Percentiles rank a stretch among this genome's conserved stretches.
Evolutionary conservation across 2,113 vertebrate species (phyloP).

Genomic region (Chionodraco myersi): DNA sequence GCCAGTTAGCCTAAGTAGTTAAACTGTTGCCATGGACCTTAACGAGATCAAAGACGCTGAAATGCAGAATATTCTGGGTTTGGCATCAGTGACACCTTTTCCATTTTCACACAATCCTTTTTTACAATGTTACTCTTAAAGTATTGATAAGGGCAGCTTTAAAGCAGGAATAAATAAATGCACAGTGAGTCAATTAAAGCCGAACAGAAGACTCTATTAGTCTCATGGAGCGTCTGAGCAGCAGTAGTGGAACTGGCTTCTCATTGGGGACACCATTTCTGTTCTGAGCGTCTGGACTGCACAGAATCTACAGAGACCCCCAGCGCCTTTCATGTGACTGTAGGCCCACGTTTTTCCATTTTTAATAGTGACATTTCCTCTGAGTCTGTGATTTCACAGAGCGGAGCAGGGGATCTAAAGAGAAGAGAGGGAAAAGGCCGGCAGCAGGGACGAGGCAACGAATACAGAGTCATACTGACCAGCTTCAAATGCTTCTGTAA

Average conservation of each 20-base stretch:
- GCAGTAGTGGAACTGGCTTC: conserved; percentile 14
- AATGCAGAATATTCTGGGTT: neutral
- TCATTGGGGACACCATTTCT: conserved; percentile 20
- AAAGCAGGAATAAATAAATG: neutral
- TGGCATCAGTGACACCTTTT: neutral
- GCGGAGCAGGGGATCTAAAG: conserved; percentile 62
- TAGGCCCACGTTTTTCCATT: conserved; percentile 66
- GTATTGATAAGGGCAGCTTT: conserved; percentile 11
- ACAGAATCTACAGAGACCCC: conserved; percentile 47
- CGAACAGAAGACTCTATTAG: neutral
- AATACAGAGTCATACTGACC: conserved; percentile 22
- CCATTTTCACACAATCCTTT: neutral
- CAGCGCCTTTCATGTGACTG: conserved; percentile 69
- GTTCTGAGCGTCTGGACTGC: conserved; percentile 19
- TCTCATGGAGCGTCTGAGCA: neutral
- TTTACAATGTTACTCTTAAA: neutral
- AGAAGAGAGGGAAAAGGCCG: conserved; percentile 11
- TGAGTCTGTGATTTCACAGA: conserved; percentile 69
- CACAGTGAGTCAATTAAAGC: neutral
- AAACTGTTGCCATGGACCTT: neutral
- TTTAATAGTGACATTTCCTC: conserved; percentile 81
- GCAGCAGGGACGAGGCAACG: conserved; percentile 14
- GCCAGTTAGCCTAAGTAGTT: neutral
- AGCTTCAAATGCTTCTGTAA: conserved; percentile 24
- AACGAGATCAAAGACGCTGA: neutral